A percentile compares a stretch with the other conserved stretches of the same genome.
Evolutionary conservation across 2,113 vertebrate genomes (phyloP).

Genomic region (Cacatua alba): DNA sequence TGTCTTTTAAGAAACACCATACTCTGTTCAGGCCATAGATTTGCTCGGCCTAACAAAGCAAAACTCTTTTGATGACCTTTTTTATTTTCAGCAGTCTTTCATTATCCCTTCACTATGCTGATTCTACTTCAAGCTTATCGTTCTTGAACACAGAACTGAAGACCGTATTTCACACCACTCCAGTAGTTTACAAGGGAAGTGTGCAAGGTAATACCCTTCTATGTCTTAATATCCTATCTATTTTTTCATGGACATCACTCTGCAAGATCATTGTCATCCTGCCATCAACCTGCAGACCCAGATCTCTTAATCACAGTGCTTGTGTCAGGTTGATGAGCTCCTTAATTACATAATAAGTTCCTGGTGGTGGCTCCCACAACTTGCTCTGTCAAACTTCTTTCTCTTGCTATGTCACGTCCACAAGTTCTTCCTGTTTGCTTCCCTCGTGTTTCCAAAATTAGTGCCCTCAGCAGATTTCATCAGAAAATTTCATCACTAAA

Average conservation of each 20-base stretch:
- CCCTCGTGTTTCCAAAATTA: background rate
- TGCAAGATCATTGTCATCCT: background rate
- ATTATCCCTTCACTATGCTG: background rate
- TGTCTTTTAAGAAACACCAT: background rate
- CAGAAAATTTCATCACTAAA: background rate
- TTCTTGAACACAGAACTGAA: background rate
- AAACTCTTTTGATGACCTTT: background rate
- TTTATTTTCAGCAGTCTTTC: background rate
- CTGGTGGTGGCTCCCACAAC: background rate
- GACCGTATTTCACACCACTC: rapidly evolving
- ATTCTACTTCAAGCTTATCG: background rate
- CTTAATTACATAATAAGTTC: background rate
- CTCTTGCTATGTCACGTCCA: background rate
- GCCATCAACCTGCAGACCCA: background rate
- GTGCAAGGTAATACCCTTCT: background rate
- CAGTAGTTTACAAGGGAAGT: background rate
- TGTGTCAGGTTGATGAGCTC: background rate
- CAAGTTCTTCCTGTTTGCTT: background rate
- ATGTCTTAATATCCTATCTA: background rate
- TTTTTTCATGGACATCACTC: background rate
- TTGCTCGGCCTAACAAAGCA: background rate
- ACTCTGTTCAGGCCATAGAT: background rate
- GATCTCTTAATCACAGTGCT: background rate
- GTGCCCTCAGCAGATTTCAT: background rate
- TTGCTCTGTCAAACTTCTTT: background rate